These are phyloP conservation scores for Unio pictorum DNA, from an alignment of 2,888 invertebrate genomes.

Conservation along the genomic window DNA sequence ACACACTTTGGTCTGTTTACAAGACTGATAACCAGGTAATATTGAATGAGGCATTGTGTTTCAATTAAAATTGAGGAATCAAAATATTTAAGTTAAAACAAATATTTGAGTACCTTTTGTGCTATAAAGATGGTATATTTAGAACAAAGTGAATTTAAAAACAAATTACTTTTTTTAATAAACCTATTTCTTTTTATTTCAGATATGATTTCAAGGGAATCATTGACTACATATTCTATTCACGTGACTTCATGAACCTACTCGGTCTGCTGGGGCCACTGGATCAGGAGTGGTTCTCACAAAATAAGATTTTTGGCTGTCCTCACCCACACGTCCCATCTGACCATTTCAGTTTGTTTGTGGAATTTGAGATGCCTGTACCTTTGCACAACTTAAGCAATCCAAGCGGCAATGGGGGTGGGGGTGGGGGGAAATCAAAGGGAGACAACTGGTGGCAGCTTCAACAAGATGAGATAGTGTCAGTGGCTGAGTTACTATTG, in stretches of 20 bases:
- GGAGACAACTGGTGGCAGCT: too few relatives aligned
- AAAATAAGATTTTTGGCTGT: slow-evolving; percentile 97
- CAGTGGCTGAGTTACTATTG: too few relatives aligned
- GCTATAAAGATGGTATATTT: too few relatives aligned
- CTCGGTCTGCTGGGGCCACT: slow-evolving; percentile 95
- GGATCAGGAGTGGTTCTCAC: slow-evolving; percentile 83
- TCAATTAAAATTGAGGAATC: background rate
- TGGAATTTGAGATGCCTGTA: slow-evolving; percentile 68
- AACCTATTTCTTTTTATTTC: slow-evolving; percentile 67
- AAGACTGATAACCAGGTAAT: too few relatives aligned
- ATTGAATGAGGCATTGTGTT: too few relatives aligned
- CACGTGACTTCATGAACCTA: slow-evolving; percentile 94
- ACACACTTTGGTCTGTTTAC: too few relatives aligned
- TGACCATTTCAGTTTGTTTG: slow-evolving; percentile 71
- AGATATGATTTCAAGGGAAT: slow-evolving; percentile 99
- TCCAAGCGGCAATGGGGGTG: too few relatives aligned
- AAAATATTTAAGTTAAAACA: background rate
- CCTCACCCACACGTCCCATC: slow-evolving; percentile 98
- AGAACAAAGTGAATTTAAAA: too few relatives aligned
- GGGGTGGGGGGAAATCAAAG: too few relatives aligned
- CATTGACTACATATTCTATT: slow-evolving; percentile 99
- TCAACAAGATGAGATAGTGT: too few relatives aligned
- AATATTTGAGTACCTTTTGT: background rate
- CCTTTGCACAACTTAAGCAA: slow-evolving; percentile 7
- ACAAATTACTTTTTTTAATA: too few relatives aligned